These are phyloP conservation scores for Lutjanus argentimaculatus DNA, from an alignment of 2,797 vertebrate species.

Conservation along the genomic window DNA sequence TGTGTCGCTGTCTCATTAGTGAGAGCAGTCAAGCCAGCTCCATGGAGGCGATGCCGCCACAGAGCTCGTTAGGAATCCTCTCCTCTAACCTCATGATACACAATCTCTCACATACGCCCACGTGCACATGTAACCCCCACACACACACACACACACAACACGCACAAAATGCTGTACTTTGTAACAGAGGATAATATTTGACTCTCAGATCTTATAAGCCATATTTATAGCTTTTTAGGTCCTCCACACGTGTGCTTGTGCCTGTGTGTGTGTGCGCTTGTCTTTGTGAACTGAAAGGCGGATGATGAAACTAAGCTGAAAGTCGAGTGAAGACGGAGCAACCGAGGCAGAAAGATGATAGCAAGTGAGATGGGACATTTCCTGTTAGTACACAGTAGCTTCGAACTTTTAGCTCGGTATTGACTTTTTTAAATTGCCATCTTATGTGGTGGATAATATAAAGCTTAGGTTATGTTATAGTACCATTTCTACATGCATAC, in stretches of 20 bases:
- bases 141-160: constrained; percentile 8
- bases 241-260: not conserved
- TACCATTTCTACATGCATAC: not conserved
- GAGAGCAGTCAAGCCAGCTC: constrained; percentile 54
- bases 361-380: constrained; percentile 35
- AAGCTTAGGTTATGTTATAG: not conserved
- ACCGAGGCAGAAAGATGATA: constrained; percentile 19
- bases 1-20: constrained; percentile 61
- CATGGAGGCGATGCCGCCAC: constrained; percentile 24
- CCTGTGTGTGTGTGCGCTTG: not conserved
- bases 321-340: constrained; percentile 43
- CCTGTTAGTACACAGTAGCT: constrained; percentile 9
- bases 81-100: constrained; percentile 39
- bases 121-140: too few relatives aligned
- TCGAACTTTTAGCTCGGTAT: constrained; percentile 8
- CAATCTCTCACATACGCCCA: not conserved
- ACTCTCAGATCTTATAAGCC: constrained; percentile 16
- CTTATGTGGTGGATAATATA: not conserved
- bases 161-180: constrained; percentile 11
- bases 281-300: constrained; percentile 17
- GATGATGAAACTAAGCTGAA: constrained; percentile 70
- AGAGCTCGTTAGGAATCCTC: constrained; percentile 60
- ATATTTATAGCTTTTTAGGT: constrained; percentile 20
- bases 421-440: constrained; percentile 3
- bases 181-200: constrained; percentile 3